Conservation (phyloP, 2,797 vertebrate species). For the Poecilia wingei region DNA sequence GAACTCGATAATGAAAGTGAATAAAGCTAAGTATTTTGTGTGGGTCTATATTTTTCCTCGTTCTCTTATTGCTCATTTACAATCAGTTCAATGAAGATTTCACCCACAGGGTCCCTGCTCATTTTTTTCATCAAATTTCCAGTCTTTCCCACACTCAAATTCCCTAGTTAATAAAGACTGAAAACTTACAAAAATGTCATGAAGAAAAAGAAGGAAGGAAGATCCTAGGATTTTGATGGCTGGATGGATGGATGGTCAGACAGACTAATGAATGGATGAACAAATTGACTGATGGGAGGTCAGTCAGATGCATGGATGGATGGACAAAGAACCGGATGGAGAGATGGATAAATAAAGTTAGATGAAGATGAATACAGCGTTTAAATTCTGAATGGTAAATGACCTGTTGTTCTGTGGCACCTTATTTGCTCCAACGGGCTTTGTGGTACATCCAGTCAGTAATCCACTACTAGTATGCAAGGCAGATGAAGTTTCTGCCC, state of each 20-base stretch:
- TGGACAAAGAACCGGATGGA: neutral
- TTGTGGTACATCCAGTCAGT: too few species aligned
- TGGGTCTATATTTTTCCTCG: slow-evolving; percentile 30
- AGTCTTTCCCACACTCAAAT: neutral
- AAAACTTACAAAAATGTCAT: neutral
- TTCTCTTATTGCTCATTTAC: slow-evolving; percentile 40
- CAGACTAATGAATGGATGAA: neutral
- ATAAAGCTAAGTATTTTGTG: slow-evolving; percentile 44
- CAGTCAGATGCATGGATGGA: neutral
- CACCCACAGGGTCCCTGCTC: neutral
- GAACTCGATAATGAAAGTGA: slow-evolving; percentile 63
- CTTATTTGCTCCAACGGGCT: neutral
- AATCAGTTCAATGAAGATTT: slow-evolving; percentile 46
- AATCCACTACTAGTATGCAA: too few species aligned
- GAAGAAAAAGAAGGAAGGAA: neutral
- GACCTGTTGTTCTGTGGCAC: neutral
- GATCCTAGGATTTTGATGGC: neutral
- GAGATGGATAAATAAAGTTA: neutral
- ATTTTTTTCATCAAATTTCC: neutral
- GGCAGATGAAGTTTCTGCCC: too few species aligned
- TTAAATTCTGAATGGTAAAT: neutral
- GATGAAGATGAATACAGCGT: neutral
- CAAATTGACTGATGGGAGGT: neutral
- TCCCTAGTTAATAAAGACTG: neutral
- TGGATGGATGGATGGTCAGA: neutral